These are phyloP conservation scores for Madoqua kirkii DNA, from an alignment of 2,113 vertebrate species.

Conservation along the genomic window DNA sequence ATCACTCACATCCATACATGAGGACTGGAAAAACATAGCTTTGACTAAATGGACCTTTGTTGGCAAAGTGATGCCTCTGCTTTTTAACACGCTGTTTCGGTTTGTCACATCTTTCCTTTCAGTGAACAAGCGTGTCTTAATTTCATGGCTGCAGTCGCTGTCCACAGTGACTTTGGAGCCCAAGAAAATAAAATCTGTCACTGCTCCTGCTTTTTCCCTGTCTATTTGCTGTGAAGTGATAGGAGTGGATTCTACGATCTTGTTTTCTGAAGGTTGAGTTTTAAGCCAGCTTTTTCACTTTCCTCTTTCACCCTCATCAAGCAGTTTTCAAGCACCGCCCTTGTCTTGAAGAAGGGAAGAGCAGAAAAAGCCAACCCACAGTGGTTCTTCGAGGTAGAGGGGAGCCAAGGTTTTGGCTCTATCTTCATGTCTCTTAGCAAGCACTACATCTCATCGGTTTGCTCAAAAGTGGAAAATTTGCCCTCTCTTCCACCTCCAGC, in stretches of 20 bases:
- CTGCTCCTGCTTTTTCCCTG: too few species aligned
- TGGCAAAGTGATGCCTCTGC: not conserved
- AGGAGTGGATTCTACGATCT: too few species aligned
- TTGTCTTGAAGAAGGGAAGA: not conserved
- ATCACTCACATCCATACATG: not conserved
- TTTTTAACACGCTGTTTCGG: accelerated
- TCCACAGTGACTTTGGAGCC: not conserved
- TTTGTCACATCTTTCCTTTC: not conserved
- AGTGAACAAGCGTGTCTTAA: not conserved
- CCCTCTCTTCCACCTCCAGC: not conserved
- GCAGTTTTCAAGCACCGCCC: not conserved
- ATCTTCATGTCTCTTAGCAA: not conserved
- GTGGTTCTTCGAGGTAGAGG: not conserved
- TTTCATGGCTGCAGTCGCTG: not conserved
- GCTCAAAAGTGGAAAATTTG: too few species aligned
- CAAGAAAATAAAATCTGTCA: not conserved
- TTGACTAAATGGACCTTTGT: not conserved
- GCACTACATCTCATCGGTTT: not conserved
- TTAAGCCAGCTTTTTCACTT: too few species aligned
- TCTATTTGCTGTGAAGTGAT: too few species aligned
- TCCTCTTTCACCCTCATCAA: too few species aligned
- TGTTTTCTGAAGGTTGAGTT: too few species aligned
- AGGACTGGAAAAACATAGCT: not conserved
- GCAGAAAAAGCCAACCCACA: not conserved
- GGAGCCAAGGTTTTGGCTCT: not conserved